These are phyloP conservation scores for Vimba vimba DNA, from an alignment of 2,113 vertebrate genomes.

Conservation along the genomic window DNA sequence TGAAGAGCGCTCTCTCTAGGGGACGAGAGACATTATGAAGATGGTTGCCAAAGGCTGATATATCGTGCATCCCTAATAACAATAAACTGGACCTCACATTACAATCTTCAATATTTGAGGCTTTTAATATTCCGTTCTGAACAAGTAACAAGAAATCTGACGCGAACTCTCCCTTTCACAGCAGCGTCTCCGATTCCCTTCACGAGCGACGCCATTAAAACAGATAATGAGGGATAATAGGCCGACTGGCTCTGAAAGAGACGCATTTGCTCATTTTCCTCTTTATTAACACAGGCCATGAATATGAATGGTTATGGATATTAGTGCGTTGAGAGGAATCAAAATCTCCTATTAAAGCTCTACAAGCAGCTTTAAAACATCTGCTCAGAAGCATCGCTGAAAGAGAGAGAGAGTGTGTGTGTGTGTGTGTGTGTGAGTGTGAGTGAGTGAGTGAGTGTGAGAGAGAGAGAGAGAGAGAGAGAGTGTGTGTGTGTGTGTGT, in stretches of 20 bases:
- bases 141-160: background rate
- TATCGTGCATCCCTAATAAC: no score
- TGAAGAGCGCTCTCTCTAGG: no score
- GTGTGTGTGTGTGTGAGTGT: no score
- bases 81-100: background rate
- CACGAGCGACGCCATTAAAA: conserved; percentile 2
- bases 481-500: no score
- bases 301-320: conserved; percentile 54
- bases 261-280: conserved; percentile 31
- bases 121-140: conserved; percentile 16
- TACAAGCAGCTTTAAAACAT: conserved; percentile 25
- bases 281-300: conserved; percentile 49
- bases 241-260: conserved; percentile 20
- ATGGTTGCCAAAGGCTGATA: no score
- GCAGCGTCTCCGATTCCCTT: conserved; percentile 24
- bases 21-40: no score
- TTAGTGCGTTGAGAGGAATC: conserved; percentile 44
- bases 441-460: no score
- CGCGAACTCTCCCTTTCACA: background rate
- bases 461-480: no score
- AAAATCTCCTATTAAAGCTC: conserved; percentile 31
- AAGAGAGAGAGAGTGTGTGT: no score
- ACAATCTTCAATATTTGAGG: background rate
- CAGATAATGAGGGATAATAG: conserved; percentile 26
- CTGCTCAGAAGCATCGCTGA: background rate